Percentiles rank a stretch among this genome's conserved stretches.
phyloP scores from a whole-genome alignment of 2,888 invertebrate species.

The Drosophila vallismaia region DNA sequence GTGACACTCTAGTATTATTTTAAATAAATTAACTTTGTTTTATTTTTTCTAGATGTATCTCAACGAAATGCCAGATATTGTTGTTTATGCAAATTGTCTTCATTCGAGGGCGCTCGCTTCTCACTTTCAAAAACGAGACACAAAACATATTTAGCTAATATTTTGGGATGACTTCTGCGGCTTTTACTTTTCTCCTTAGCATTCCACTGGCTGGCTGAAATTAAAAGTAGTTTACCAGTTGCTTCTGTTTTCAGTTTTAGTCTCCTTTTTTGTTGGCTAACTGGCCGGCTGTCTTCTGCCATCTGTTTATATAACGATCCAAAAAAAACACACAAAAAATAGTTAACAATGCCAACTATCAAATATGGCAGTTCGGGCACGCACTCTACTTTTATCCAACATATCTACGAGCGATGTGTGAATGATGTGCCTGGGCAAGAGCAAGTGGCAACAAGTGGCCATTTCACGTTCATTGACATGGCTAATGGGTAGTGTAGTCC shows the following conservation, averaged over 20 bases:
- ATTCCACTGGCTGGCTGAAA: conserved; percentile 54
- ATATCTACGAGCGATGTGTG: conserved; percentile 33
- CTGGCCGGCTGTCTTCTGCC: conserved; percentile 9
- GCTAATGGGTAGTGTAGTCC: conserved; percentile 35
- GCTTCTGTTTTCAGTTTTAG: conserved; percentile 49
- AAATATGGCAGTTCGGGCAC: conserved; percentile 57
- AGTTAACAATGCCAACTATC: conserved; percentile 41
- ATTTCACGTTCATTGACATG: conserved; percentile 76
- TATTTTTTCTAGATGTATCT: conserved; percentile 14
- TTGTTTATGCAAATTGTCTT: conserved; percentile 71
- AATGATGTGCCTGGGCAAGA: conserved; percentile 38
- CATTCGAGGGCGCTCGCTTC: conserved; percentile 37
- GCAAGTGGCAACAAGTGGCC: conserved; percentile 47
- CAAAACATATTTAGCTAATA: conserved; percentile 67
- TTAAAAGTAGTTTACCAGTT: conserved; percentile 69
- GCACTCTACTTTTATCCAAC: conserved; percentile 42
- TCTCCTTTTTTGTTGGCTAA: conserved; percentile 23
- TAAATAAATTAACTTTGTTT: conserved; percentile 2
- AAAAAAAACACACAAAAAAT: conserved; percentile 23
- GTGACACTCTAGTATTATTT: background rate
- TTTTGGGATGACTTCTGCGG: conserved; percentile 58
- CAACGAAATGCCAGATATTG: conserved; percentile 34
- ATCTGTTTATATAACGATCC: conserved; percentile 43
- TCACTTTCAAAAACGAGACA: conserved; percentile 64
- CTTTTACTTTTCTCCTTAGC: conserved; percentile 72